phyloP scores from a whole-genome alignment of 2,113 vertebrate species.

The Riparia riparia region DNA sequence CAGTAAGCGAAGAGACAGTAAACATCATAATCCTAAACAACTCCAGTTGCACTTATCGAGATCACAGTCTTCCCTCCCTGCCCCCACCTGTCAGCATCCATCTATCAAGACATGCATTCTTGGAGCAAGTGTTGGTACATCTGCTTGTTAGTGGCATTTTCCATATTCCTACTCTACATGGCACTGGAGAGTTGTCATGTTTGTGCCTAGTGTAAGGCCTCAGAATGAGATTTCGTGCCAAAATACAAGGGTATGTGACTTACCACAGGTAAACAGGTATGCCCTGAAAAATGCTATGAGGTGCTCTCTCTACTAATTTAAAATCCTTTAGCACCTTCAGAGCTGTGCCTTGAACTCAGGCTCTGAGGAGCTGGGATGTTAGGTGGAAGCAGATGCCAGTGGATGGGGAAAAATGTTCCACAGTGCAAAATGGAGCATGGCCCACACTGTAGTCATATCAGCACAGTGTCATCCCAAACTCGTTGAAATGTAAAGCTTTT shows the following conservation, averaged over 20 bases:
- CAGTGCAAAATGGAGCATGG: neutral
- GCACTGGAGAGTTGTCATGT: neutral
- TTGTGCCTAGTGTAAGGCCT: neutral
- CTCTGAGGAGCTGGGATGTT: neutral
- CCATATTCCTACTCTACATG: neutral
- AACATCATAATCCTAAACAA: neutral
- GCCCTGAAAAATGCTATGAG: neutral
- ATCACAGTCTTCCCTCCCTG: neutral
- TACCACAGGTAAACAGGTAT: neutral
- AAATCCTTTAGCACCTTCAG: neutral
- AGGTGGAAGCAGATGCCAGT: neutral
- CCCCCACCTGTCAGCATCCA: fast-evolving
- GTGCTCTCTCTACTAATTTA: neutral
- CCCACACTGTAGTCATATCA: neutral
- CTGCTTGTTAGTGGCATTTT: neutral
- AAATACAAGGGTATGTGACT: neutral
- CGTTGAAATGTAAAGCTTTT: neutral
- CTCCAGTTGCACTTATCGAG: neutral
- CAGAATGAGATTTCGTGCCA: neutral
- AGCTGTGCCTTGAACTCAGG: neutral
- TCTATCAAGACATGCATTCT: neutral
- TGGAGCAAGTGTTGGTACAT: neutral
- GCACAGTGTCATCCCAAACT: neutral
- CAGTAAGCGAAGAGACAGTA: neutral
- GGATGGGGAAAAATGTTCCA: neutral